Percentiles rank a stretch among this genome's conserved stretches.
phyloP scores from a whole-genome alignment of 2,797 vertebrate genomes.

The Smutsia temminckii region DNA sequence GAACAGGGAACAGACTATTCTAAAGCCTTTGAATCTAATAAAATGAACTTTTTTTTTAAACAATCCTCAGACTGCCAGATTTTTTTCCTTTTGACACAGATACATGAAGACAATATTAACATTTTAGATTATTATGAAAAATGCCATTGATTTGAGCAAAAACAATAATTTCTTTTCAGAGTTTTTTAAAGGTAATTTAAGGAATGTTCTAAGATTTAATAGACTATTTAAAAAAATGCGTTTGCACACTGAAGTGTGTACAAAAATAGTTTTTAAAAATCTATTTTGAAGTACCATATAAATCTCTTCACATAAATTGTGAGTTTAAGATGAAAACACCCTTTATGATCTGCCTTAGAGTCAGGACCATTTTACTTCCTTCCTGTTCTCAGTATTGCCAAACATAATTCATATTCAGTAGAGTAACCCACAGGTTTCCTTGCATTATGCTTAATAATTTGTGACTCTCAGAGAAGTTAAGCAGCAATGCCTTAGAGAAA shows the following conservation, averaged over 20 bases:
- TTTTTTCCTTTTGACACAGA: slow-evolving; percentile 47
- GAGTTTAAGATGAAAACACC: background rate
- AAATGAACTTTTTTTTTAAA: slow-evolving; percentile 42
- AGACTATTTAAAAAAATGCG: background rate
- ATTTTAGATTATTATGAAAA: slow-evolving; percentile 45
- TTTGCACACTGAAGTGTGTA: background rate
- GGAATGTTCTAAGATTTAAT: background rate
- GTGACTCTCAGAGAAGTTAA: slow-evolving; percentile 41
- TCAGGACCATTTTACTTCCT: background rate
- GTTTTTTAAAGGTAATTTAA: slow-evolving; percentile 47
- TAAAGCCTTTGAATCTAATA: slow-evolving; percentile 63
- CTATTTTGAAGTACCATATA: slow-evolving; percentile 20
- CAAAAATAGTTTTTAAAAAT: slow-evolving; percentile 48
- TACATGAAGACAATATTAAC: slow-evolving; percentile 50
- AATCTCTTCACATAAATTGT: background rate
- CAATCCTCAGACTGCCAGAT: slow-evolving; percentile 39
- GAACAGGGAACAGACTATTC: slow-evolving; percentile 49
- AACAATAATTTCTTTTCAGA: slow-evolving; percentile 46
- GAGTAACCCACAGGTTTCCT: background rate
- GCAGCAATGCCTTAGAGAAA: slow-evolving; percentile 55
- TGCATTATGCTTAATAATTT: slow-evolving; percentile 46
- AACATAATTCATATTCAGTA: background rate
- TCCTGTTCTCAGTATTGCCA: background rate
- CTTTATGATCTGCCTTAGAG: background rate
- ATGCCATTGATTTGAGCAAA: slow-evolving; percentile 33